Conservation (phyloP, 1,140 invertebrate genomes). For the Rhagoletis pomonella region DNA sequence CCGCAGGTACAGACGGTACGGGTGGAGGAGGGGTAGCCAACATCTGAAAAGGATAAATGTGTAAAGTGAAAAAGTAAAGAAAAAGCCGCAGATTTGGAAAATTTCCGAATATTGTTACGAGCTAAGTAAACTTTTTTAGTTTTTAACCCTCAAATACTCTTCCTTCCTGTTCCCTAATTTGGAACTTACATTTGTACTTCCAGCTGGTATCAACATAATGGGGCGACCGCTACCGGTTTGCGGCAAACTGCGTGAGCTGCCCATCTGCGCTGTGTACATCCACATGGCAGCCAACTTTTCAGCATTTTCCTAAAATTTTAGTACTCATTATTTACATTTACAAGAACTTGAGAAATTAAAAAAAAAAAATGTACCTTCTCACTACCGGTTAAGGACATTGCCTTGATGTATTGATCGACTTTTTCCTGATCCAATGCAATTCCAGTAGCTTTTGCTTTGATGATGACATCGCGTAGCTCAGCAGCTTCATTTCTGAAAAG, state of each 20-base stretch:
- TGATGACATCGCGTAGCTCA: slow-evolving; percentile 67
- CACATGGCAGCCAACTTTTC: slow-evolving; percentile 71
- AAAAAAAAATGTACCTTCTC: slow-evolving; percentile 63
- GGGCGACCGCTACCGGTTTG: slow-evolving; percentile 62
- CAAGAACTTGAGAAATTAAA: not conserved
- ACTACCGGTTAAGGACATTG: slow-evolving; percentile 67
- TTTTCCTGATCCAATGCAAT: slow-evolving; percentile 67
- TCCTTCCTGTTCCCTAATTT: not conserved
- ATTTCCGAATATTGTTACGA: not conserved
- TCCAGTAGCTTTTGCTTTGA: slow-evolving; percentile 64
- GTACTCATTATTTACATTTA: not conserved
- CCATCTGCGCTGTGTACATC: slow-evolving; percentile 70
- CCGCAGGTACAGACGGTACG: slow-evolving; percentile 24
- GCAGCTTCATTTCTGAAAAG: slow-evolving; percentile 56
- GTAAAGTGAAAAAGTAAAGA: not conserved
- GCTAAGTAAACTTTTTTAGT: not conserved
- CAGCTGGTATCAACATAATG: slow-evolving; percentile 68
- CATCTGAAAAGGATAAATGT: slow-evolving; percentile 9
- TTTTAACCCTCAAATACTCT: not conserved
- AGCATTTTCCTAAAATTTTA: slow-evolving; percentile 60
- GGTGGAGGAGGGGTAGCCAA: slow-evolving; percentile 62
- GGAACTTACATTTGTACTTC: slow-evolving; percentile 63
- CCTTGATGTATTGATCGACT: slow-evolving; percentile 70
- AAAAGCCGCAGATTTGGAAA: too few relatives aligned
- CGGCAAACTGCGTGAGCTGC: slow-evolving; percentile 59